A percentile compares a stretch with the other conserved stretches of the same genome.
phyloP scores from a whole-genome alignment of 2,888 invertebrate genomes.

The Dynastes tityus region DNA sequence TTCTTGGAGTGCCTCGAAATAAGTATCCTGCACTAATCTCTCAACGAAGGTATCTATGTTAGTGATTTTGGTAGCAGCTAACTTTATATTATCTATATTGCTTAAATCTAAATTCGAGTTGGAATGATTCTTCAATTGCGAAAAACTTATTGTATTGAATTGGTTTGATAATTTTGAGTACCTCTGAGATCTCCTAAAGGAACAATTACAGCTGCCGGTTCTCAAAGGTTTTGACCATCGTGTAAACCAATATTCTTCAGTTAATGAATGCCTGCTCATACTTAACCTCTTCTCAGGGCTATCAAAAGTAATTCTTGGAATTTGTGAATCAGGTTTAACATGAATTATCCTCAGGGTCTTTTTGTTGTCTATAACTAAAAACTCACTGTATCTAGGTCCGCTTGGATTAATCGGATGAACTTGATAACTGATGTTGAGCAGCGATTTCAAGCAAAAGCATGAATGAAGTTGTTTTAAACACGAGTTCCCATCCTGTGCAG shows the following conservation, averaged over 20 bases:
- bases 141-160: constrained; percentile 50
- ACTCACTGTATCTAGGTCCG: constrained; percentile 66
- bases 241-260: constrained; percentile 72
- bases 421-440: constrained; percentile 62
- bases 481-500: constrained; percentile 48
- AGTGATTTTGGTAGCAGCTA: constrained; percentile 62
- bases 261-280: constrained; percentile 64
- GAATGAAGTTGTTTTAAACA: constrained; percentile 52
- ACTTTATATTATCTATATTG: constrained; percentile 51
- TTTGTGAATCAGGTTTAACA: constrained; percentile 60
- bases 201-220: constrained; percentile 68
- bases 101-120: constrained; percentile 44
- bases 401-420: constrained; percentile 66
- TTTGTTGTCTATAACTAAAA: constrained; percentile 64
- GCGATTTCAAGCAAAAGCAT: constrained; percentile 55
- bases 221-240: constrained; percentile 70
- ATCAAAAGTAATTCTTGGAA: constrained; percentile 55
- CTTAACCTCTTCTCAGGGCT: constrained; percentile 56
- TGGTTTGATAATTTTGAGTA: constrained; percentile 63
- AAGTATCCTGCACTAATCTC: constrained; percentile 66
- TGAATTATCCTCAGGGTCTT: constrained; percentile 66
- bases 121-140: constrained; percentile 24
- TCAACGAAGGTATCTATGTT: constrained; percentile 67
- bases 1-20: constrained; percentile 68
- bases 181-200: constrained; percentile 67